These are phyloP conservation scores for Tragelaphus buxtoni DNA, from an alignment of 2,113 vertebrate genomes.

Conservation along the genomic window DNA sequence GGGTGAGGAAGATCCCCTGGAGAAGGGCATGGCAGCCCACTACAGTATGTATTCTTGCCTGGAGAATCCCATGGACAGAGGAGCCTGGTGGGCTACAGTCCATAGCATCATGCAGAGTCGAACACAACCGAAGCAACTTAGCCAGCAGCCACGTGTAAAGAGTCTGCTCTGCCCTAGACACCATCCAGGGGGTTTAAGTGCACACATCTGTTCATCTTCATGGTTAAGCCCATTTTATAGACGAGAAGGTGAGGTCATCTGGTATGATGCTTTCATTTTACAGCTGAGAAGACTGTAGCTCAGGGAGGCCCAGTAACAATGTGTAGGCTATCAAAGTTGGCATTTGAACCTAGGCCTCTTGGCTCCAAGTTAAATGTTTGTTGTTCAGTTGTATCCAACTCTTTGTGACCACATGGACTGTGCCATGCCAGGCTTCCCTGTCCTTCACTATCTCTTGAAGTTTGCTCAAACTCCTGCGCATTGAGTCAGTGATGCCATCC, in stretches of 20 bases:
- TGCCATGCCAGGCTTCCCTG: background rate
- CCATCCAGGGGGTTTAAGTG: no score
- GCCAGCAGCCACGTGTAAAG: background rate
- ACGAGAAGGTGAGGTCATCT: background rate
- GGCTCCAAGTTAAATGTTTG: background rate
- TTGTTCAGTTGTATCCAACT: background rate
- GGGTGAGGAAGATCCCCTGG: background rate
- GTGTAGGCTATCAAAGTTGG: background rate
- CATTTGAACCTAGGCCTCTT: background rate
- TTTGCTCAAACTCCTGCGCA: background rate
- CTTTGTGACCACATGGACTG: background rate
- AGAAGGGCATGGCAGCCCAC: background rate
- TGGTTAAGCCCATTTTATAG: accelerated
- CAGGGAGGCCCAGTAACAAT: background rate
- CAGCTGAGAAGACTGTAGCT: background rate
- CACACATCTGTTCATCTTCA: background rate
- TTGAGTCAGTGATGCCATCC: background rate
- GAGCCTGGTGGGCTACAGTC: background rate
- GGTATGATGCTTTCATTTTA: background rate
- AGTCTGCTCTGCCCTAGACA: background rate
- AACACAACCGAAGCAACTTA: background rate
- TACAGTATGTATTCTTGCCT: background rate
- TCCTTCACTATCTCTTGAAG: background rate
- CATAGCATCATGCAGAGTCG: background rate
- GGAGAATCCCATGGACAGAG: background rate